Base-by-base conservation (phyloP, 2,888 invertebrate species). In the Pollenia angustigena region DNA sequence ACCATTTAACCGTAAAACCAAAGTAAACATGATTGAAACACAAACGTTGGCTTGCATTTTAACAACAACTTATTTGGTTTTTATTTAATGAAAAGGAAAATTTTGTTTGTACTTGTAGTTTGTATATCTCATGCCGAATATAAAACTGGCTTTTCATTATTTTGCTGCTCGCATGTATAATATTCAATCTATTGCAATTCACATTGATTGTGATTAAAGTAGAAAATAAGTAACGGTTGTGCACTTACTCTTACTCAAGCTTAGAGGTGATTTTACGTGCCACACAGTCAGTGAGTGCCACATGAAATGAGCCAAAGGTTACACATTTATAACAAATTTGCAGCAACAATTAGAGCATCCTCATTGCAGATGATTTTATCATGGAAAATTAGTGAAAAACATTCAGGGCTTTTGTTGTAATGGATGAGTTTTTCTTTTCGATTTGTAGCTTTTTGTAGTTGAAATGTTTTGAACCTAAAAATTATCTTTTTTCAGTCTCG, bases 401-500 rank as follows among this genome's bases (percentile, higher is more conserved):
- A 46, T 23, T 7, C 8, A 32, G 42, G 16, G 6, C 16, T 42
- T 50, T 42, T 44, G 48, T 32, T 56, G n/a, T 52, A 46, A 42
- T 74, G 16, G 44, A 60, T 54, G 60, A 23, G 23, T 40, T 54
- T 54, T 72, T 23, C 23, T 56, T n/a, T 52, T 14, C 7, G 56
- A 42, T 54, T 54, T n/a, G 10, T 40, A 54, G 42, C 56, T 10
- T 74, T 84, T 66, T 56, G 50, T 48, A 48, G 69, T 75, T 68
- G 23, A 72, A 76, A 69, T 82, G 52, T 58, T 64, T 79, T 86
- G 46, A 78, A 85, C 66, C 69, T 58, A 80, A 80, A 86, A 79
- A 66, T 75, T 81, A 69, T 56, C 48, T 75, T 80, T 86, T 81
- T 82, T 71, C 83, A 83, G 83, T 83, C 69, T 82, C 75, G 69